Evolutionary conservation across 2,797 vertebrate genomes (phyloP), one percentile per base, ranked within the genome.

Genomic region (Ibycter americanus): DNA sequence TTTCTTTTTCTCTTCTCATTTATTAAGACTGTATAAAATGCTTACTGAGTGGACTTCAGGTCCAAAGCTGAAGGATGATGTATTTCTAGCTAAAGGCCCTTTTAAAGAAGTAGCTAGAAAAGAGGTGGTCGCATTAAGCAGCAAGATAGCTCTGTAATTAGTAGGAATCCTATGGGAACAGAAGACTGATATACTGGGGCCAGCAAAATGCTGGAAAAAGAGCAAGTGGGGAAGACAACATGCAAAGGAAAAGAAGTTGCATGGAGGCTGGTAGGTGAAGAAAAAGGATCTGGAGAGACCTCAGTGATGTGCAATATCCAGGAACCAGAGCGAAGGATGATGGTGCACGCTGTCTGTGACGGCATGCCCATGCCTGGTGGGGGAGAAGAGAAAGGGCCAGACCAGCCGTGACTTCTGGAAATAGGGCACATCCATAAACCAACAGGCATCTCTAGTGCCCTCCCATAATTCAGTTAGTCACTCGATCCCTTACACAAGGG

Each of bases 81-180:
- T 46, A 94, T 96, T 98, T 96, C 91, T 80, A 83, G 89, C 90
- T 96, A 96, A 97, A 49, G 4, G 44, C 72, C 63, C 91, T 92
- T 93, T 94, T 38, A 52, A 94, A 78, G 72, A 94, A 54, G 72
- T 55, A 80, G 38, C 58, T 87, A 65, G 63, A 63, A 96, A 96
- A 86, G 73, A 96, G 56, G 62, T 80, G 93, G 87, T 34, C 62
- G 56, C 55, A 55, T 92, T 97, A 94, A 97, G 91, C 7, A 68
- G 76, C 40, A 83, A 97, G 79, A 84, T 44, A 97, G 93, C 67
- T 94, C 76, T 93, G 79, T 95, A 96, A 93, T 97, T 97, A 98
- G 87, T 59, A 46, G 47, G 80, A 93, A 63, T 90, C 77, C 52
- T 38, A 38, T 46, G 70, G 87, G 92, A 95, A 93, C 67, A 86